These are phyloP conservation scores for Nineta flava DNA, from an alignment of 2,888 invertebrate genomes.

Conservation along the genomic window DNA sequence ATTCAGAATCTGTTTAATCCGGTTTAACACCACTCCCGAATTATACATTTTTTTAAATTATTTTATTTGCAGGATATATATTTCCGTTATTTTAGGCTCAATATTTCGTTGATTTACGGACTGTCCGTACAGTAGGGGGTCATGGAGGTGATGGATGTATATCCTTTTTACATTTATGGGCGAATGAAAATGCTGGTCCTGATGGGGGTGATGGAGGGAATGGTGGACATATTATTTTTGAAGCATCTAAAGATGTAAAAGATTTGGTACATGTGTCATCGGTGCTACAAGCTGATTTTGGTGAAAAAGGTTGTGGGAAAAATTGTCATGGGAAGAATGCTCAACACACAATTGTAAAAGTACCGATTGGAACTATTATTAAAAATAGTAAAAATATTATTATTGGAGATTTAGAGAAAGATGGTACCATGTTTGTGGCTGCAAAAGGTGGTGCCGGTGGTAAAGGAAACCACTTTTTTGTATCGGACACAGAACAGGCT, in stretches of 20 bases:
- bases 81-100: conserved; percentile 26
- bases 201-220: conserved; percentile 95
- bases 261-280: conserved; percentile 52
- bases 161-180: conserved; percentile 67
- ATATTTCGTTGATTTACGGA: conserved; percentile 55
- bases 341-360: conserved; percentile 48
- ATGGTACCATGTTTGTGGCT: conserved; percentile 72
- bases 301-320: conserved; percentile 55
- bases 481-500: conserved; percentile 56
- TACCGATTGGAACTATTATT: conserved; percentile 71
- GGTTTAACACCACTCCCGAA: background rate
- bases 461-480: conserved; percentile 85
- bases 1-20: no score
- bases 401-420: conserved; percentile 48
- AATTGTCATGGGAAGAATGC: conserved; percentile 76
- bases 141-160: conserved; percentile 87
- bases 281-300: conserved; percentile 45
- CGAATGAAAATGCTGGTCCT: conserved; percentile 82
- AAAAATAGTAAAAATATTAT: conserved; percentile 36
- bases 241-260: conserved; percentile 48
- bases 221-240: conserved; percentile 85
- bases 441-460: conserved; percentile 95
- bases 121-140: conserved; percentile 58
- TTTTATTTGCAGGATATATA: no score
- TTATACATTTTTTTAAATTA: background rate